phyloP scores from a whole-genome alignment of 2,113 vertebrate species.

The Dascyllus trimaculatus region DNA sequence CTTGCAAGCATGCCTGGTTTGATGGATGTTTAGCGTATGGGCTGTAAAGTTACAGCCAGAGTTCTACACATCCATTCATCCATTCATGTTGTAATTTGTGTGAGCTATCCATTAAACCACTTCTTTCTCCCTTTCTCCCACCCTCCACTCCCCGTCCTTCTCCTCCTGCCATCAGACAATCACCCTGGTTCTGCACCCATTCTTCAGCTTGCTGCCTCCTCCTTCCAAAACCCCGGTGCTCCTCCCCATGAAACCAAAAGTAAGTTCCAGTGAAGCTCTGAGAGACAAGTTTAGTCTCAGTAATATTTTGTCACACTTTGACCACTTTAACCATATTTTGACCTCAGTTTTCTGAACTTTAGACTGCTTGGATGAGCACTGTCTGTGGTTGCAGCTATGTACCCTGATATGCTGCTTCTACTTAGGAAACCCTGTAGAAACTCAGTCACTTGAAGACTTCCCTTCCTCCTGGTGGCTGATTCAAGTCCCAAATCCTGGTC shows the following conservation, averaged over 20 bases:
- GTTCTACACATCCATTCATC: conserved; percentile 26
- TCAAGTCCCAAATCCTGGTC: not conserved
- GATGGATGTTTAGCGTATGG: conserved; percentile 23
- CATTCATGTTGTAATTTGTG: conserved; percentile 54
- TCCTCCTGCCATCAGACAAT: conserved; percentile 82
- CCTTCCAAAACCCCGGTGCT: conserved; percentile 85
- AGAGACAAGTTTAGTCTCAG: not conserved
- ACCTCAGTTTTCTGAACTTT: not conserved
- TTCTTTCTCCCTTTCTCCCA: conserved; percentile 47
- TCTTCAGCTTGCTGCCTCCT: conserved; percentile 86
- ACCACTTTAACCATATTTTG: not conserved
- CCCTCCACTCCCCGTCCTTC: conserved; percentile 37
- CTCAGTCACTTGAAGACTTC: too few relatives aligned
- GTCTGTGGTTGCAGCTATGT: not conserved
- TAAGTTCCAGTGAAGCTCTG: conserved; percentile 76
- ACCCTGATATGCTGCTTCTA: not conserved
- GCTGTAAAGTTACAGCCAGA: not conserved
- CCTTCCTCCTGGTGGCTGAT: too few relatives aligned
- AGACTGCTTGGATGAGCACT: not conserved
- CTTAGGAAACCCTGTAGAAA: too few relatives aligned
- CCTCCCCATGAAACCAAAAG: conserved; percentile 87
- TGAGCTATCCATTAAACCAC: conserved; percentile 67
- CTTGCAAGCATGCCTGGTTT: conserved; percentile 52
- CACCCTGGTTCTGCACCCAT: conserved; percentile 87
- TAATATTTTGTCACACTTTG: not conserved